Base-by-base conservation (phyloP, 2,113 vertebrate species). In the Phaethornis superciliosus region DNA sequence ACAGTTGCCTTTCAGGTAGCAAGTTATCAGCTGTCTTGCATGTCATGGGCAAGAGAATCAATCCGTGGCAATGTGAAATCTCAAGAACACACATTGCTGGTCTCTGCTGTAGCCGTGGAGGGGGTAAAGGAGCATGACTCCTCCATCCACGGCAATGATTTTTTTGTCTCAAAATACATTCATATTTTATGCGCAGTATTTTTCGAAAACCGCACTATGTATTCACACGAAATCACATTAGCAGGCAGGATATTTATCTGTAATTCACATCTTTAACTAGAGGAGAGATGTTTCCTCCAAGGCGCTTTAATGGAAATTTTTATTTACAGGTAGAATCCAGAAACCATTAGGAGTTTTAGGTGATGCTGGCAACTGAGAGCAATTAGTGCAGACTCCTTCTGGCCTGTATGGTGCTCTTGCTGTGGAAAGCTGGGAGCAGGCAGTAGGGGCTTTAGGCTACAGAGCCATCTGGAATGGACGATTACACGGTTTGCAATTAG, bases 171-270 rank as follows among this genome's bases (percentile, higher is more conserved):
- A 32, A 55, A 92, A 44, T 87, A 75, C 44, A 19, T 84, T 85
- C 27, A 19, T 90, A 59, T 93, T 94, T 92, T 90, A 63, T 59
- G 46, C 55, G 81, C 88, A 74, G 60, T 70, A 55, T 35, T 59
- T 88, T 94, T 92, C 92, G 64, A 82, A 95, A 97, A 89, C 30
- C 67, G 96, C 72, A 69, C 95, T 97, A 93, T 93, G 32, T 85
- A 87, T 90, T 92, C 80, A 75, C 94, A 86, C 80, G 69, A 96
- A 95, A 80, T 75, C 44, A 30, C 10, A 9, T 42, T 68, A 85
- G 75, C 46, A 62, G 90, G 40, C 74, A 58, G 30, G 44, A 63
- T 91, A 76, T 95, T 91, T 93, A 86, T 94, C 81, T 88, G 81
- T 94, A 78, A 46, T 87, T 95, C 76, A 89, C 65, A 59, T 95